These are phyloP conservation scores for Apamea monoglypha DNA, from an alignment of 2,888 invertebrate species.

Conservation along the genomic window DNA sequence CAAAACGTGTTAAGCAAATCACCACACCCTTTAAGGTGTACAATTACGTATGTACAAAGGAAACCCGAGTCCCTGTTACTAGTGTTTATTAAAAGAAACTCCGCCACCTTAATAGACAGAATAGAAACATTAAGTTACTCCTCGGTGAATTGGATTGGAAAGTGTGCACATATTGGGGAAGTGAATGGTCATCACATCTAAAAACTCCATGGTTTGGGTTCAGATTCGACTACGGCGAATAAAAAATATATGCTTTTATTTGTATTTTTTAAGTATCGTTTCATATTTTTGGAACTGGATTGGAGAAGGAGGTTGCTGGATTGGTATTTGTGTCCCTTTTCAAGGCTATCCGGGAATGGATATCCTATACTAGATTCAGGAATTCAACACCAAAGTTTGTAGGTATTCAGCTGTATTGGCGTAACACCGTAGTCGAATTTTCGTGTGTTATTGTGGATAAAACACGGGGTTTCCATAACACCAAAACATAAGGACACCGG, in stretches of 20 bases:
- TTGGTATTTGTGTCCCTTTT: conserved; percentile 53
- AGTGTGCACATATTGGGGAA: conserved; percentile 73
- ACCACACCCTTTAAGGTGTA: conserved; percentile 77
- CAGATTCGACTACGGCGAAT: conserved; percentile 63
- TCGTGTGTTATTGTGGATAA: conserved; percentile 55
- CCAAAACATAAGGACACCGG: conserved; percentile 71
- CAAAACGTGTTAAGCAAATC: conserved; percentile 80
- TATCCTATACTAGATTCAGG: conserved; percentile 39
- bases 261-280: conserved; percentile 22
- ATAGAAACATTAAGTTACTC: conserved; percentile 75
- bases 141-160: conserved; percentile 77
- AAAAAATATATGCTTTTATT: conserved; percentile 18
- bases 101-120: conserved; percentile 89
- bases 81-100: conserved; percentile 83
- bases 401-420: conserved; percentile 34
- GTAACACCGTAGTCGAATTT: conserved; percentile 60
- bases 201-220: conserved; percentile 49
- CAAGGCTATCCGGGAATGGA: conserved; percentile 34
- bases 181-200: conserved; percentile 63
- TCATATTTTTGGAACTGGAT: conserved; percentile 45
- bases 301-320: conserved; percentile 55
- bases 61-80: conserved; percentile 82
- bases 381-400: conserved; percentile 40
- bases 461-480: conserved; percentile 63
- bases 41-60: conserved; percentile 80